phyloP scores from a whole-genome alignment of 2,113 vertebrate species.

The Cochlearius cochlearius region DNA sequence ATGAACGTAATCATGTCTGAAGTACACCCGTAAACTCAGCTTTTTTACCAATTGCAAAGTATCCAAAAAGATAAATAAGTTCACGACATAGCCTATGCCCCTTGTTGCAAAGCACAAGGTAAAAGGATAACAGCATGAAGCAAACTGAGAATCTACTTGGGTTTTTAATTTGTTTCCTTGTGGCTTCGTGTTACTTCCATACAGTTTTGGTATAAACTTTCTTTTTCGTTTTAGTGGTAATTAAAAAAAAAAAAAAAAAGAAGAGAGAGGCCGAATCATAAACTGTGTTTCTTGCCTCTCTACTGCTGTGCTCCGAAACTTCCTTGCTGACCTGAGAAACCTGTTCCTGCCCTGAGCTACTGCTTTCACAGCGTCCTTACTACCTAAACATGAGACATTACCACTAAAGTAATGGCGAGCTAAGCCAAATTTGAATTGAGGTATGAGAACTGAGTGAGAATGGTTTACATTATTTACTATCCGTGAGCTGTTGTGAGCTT shows the following conservation, averaged over 20 bases:
- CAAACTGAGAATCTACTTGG: neutral
- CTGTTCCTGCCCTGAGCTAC: neutral
- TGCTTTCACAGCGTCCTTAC: neutral
- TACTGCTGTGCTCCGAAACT: neutral
- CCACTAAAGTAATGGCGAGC: neutral
- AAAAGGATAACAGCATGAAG: neutral
- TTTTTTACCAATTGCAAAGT: neutral
- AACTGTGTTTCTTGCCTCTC: neutral
- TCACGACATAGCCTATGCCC: neutral
- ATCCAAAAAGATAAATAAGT: neutral
- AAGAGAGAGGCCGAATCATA: neutral
- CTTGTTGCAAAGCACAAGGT: neutral
- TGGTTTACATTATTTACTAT: neutral
- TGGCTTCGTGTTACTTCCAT: neutral
- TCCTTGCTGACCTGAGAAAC: neutral
- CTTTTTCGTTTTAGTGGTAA: neutral
- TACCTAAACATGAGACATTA: neutral
- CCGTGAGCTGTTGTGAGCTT: neutral
- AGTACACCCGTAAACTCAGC: neutral
- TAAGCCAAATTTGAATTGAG: neutral
- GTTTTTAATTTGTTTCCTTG: neutral
- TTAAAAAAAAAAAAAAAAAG: neutral
- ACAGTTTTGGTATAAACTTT: neutral
- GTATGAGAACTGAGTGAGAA: neutral
- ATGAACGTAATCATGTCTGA: slow-evolving; percentile 1